These are phyloP conservation scores for Phlogophora meticulosa DNA, from an alignment of 2,888 invertebrate genomes.

Conservation along the genomic window DNA sequence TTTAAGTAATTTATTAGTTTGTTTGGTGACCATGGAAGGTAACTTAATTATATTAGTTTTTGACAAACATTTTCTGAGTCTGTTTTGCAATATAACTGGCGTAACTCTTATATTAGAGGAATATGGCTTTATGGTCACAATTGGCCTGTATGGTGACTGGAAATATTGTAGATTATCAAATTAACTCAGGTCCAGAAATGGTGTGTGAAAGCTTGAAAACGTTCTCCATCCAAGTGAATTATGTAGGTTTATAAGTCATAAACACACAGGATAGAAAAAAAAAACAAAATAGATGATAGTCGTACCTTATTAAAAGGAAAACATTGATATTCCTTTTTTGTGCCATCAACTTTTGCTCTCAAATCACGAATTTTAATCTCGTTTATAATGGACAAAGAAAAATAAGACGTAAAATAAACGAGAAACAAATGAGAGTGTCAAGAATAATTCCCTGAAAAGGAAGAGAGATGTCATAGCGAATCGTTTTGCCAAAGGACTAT, in stretches of 20 bases:
- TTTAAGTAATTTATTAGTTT: slow-evolving; percentile 26
- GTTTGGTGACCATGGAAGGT: slow-evolving; percentile 6
- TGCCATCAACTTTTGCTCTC: slow-evolving; percentile 21
- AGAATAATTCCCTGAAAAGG: slow-evolving; percentile 63
- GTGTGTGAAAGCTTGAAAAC: neutral
- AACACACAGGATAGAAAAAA: neutral
- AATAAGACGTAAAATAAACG: slow-evolving; percentile 38
- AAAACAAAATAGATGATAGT: neutral
- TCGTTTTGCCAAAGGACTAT: slow-evolving; percentile 72
- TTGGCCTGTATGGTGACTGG: neutral
- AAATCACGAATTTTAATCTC: slow-evolving; percentile 50
- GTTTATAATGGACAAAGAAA: slow-evolving; percentile 36
- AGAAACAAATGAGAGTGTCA: slow-evolving; percentile 62
- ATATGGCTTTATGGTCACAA: neutral
- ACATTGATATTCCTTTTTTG: slow-evolving; percentile 7
- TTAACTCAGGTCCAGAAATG: neutral
- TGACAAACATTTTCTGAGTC: neutral
- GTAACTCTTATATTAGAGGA: neutral
- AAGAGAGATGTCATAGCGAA: slow-evolving; percentile 73
- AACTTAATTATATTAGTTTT: slow-evolving; percentile 16
- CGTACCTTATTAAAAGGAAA: neutral
- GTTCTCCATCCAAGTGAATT: neutral
- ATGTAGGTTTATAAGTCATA: neutral
- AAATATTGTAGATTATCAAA: neutral
- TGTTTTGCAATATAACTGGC: too few relatives aligned